Evolutionary conservation across 2,888 invertebrate genomes (phyloP).

Genomic region (Flexamia atlantica): DNA sequence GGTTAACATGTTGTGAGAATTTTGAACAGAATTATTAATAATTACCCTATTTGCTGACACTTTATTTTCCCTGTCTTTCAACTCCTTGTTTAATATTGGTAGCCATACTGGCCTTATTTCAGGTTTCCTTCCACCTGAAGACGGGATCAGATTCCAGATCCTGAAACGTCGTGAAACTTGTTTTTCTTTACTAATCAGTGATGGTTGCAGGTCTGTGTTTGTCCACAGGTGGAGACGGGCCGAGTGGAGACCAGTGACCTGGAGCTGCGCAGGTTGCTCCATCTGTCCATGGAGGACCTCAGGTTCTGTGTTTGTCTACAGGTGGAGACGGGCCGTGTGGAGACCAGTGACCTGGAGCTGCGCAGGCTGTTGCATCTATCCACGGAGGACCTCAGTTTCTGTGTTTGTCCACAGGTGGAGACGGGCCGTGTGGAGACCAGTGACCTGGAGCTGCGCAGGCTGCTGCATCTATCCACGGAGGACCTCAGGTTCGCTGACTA

Average conservation of each 20-base stretch:
- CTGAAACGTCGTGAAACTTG: too few species aligned
- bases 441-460: slow-evolving; percentile 84
- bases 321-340: slow-evolving; percentile 86
- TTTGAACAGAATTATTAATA: too few species aligned
- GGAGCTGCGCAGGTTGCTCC: slow-evolving; percentile 87
- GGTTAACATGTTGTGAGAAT: too few species aligned
- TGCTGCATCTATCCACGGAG: slow-evolving; percentile 94
- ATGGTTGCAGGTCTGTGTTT: too few species aligned
- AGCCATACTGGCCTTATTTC: too few species aligned
- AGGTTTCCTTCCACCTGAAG: too few species aligned
- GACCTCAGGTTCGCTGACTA: slow-evolving; percentile 97
- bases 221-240: slow-evolving; percentile 86
- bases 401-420: slow-evolving; percentile 78
- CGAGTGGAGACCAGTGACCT: slow-evolving; percentile 82
- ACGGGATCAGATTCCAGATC: too few species aligned
- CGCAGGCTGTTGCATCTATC: slow-evolving; percentile 90
- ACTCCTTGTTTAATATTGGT: too few species aligned
- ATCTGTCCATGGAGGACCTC: slow-evolving; percentile 95
- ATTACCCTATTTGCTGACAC: too few species aligned
- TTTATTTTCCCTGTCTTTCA: too few species aligned
- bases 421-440: slow-evolving; percentile 86
- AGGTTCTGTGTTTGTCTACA: too few species aligned
- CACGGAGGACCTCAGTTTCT: slow-evolving; percentile 92
- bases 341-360: slow-evolving; percentile 84
- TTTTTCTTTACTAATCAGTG: too few species aligned